Evolutionary conservation across 2,113 vertebrate species (phyloP).

Genomic region (Cephalophus harveyi): DNA sequence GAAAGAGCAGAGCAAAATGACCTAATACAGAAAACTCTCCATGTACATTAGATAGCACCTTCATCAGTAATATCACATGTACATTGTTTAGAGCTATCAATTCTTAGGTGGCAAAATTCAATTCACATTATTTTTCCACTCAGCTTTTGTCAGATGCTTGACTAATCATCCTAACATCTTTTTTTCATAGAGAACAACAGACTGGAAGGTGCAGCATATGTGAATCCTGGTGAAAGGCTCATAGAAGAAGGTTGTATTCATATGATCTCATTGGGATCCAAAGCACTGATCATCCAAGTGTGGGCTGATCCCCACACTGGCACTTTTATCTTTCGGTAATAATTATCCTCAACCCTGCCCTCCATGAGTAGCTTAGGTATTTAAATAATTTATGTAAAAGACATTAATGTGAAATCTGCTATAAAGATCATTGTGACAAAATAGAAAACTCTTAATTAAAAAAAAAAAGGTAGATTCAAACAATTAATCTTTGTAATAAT

Average conservation of each 20-base stretch:
- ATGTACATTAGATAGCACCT: not conserved
- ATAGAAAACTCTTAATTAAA: not conserved
- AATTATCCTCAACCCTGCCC: not conserved
- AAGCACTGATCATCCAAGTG: conserved; percentile 95
- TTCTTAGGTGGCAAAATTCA: not conserved
- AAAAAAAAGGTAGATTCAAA: not conserved
- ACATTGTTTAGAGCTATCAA: not conserved
- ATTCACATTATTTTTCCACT: not conserved
- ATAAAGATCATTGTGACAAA: not conserved
- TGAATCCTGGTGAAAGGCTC: conserved; percentile 79
- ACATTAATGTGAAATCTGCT: not conserved
- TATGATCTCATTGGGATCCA: conserved; percentile 94
- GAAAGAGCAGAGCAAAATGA: not conserved
- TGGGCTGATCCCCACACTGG: conserved; percentile 91
- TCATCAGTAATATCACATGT: not conserved
- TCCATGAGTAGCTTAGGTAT: not conserved
- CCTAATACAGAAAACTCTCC: not conserved
- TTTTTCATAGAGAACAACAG: conserved; percentile 82
- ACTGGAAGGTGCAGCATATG: conserved; percentile 73
- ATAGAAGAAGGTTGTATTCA: conserved; percentile 89
- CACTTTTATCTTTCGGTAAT: conserved; percentile 92
- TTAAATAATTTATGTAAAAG: conserved; percentile 18
- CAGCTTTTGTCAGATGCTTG: not conserved
- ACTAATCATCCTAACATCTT: conserved; percentile 22
- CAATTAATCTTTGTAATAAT: not conserved